Evolutionary conservation across 2,797 vertebrate genomes (phyloP).

Genomic region (Semotilus atromaculatus): DNA sequence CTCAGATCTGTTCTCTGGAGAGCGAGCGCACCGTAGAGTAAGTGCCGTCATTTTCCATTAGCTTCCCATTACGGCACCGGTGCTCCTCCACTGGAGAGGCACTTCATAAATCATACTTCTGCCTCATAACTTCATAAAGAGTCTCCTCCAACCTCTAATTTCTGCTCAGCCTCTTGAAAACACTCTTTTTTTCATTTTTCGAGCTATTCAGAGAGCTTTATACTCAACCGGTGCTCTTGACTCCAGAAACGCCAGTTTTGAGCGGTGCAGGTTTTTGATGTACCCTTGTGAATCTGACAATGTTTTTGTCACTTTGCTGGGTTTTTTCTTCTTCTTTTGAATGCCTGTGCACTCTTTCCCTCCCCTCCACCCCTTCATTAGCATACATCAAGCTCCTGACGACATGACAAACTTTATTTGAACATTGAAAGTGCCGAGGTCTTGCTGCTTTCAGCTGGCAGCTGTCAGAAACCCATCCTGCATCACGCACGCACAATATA

Average conservation of each 20-base stretch:
- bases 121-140: constrained; percentile 66
- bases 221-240: constrained; percentile 63
- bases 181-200: constrained; percentile 32
- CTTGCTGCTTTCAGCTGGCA: constrained; percentile 79
- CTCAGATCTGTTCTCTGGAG: constrained; percentile 8
- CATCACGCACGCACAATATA: constrained; percentile 69
- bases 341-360: constrained; percentile 40
- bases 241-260: constrained; percentile 60
- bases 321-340: constrained; percentile 48
- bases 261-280: constrained; percentile 73
- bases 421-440: constrained; percentile 73
- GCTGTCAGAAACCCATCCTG: constrained; percentile 76
- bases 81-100: constrained; percentile 33
- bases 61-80: constrained; percentile 22
- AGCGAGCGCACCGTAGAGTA: constrained; percentile 1
- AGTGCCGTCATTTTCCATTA: constrained; percentile 40
- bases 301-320: constrained; percentile 72
- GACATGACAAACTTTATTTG: constrained; percentile 78
- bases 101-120: constrained; percentile 57
- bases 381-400: constrained; percentile 77
- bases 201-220: constrained; percentile 70
- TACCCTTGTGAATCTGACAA: constrained; percentile 72
- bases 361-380: constrained; percentile 70
- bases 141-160: constrained; percentile 69
- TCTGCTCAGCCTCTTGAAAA: constrained; percentile 21